Conservation (phyloP, 1,140 invertebrate species). For the Zaprionus capensis region DNA sequence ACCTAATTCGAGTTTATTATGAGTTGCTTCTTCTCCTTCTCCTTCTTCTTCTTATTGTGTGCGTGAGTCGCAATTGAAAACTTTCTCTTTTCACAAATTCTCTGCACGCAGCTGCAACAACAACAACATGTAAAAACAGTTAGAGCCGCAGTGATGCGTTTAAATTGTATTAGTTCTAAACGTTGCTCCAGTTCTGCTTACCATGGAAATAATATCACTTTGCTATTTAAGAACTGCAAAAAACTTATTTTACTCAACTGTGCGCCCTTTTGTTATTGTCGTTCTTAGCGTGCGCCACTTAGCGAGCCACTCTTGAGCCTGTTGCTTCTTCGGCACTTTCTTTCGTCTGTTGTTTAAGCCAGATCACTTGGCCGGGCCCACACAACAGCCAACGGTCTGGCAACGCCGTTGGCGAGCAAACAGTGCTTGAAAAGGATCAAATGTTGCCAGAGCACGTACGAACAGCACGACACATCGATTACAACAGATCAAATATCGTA, state of each 20-base stretch:
- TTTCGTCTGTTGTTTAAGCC: constrained; percentile 31
- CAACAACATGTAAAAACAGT: constrained; percentile 20
- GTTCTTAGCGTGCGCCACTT: constrained; percentile 12
- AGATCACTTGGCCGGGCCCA: constrained; percentile 17
- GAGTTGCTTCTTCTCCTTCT: neutral
- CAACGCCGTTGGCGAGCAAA: neutral
- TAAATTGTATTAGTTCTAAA: constrained; percentile 20
- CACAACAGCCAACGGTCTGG: constrained; percentile 2
- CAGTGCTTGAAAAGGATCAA: constrained; percentile 9
- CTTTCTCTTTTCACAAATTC: constrained; percentile 83
- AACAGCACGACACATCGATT: neutral
- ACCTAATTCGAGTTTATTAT: constrained; percentile 4
- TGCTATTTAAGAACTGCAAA: neutral
- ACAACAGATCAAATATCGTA: neutral
- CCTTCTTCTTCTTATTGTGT: neutral
- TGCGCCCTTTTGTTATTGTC: constrained; percentile 9
- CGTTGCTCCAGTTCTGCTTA: neutral
- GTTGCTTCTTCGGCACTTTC: constrained; percentile 30
- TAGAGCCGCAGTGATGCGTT: constrained; percentile 40
- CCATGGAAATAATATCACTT: neutral
- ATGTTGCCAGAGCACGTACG: neutral
- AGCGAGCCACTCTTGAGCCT: neutral
- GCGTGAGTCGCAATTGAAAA: constrained; percentile 26
- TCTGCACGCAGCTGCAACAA: constrained; percentile 59
- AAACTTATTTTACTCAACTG: neutral